These are phyloP conservation scores for Stenopsyche tienmushanensis DNA, from an alignment of 1,140 invertebrate species.

Conservation along the genomic window DNA sequence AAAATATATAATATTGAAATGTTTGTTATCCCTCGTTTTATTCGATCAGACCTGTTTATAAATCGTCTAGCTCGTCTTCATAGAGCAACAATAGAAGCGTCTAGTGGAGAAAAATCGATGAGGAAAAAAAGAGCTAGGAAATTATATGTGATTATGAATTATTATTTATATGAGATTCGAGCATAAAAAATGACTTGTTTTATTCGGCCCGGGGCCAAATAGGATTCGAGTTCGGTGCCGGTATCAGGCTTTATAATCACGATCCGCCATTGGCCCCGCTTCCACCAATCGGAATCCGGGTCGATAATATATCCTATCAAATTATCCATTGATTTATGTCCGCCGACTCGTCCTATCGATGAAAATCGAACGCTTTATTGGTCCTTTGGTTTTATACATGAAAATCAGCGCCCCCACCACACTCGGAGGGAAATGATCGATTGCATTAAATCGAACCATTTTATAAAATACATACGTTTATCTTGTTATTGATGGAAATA, in stretches of 20 bases:
- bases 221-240: neutral
- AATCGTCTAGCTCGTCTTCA: constrained; percentile 14
- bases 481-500: too few species aligned
- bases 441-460: too few species aligned
- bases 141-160: constrained; percentile 39
- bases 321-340: constrained; percentile 8
- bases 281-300: constrained; percentile 28
- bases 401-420: too few species aligned
- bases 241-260: neutral
- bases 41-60: constrained; percentile 22
- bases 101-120: constrained; percentile 27
- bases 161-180: constrained; percentile 39
- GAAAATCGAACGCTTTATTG: constrained; percentile 2
- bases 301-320: constrained; percentile 21
- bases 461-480: too few species aligned
- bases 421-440: too few species aligned
- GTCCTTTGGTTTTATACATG: neutral
- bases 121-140: constrained; percentile 15
- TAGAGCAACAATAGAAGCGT: constrained; percentile 23
- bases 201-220: constrained; percentile 20
- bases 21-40: neutral
- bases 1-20: neutral
- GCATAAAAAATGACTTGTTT: constrained; percentile 28
- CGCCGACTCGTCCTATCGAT: constrained; percentile 7
- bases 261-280: constrained; percentile 22